Percentiles rank a stretch among this genome's conserved stretches.
These are phyloP conservation scores for Carassius auratus DNA, from an alignment of 2,113 vertebrate species.

Conservation along the genomic window DNA sequence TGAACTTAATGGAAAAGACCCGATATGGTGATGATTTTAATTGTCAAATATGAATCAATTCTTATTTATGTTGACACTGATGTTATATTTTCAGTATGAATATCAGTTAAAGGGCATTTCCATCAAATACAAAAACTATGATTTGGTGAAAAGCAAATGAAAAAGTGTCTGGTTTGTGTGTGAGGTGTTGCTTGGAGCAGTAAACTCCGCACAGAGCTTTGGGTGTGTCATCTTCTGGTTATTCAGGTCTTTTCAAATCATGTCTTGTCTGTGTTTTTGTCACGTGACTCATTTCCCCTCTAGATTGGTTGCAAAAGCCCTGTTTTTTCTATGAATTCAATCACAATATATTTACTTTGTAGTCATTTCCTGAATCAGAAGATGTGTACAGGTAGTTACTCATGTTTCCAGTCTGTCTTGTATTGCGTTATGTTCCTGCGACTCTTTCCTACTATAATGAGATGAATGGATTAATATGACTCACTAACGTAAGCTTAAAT, in stretches of 20 bases:
- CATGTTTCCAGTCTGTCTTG: neutral
- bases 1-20: neutral
- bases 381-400: neutral
- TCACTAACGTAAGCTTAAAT: neutral
- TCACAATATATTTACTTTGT: neutral
- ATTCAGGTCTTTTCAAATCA: neutral
- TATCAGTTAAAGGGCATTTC: neutral
- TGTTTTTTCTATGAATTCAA: constrained; percentile 2
- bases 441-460: neutral
- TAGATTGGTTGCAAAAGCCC: neutral
- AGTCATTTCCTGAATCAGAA: neutral
- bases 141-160: neutral
- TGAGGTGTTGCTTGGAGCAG: neutral
- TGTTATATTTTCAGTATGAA: too few species aligned
- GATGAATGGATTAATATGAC: neutral
- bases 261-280: constrained; percentile 38
- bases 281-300: constrained; percentile 44
- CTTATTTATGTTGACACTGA: neutral
- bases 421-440: neutral
- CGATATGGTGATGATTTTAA: neutral
- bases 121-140: neutral
- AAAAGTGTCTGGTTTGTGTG: neutral
- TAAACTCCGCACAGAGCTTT: neutral
- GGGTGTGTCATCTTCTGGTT: constrained; percentile 18
- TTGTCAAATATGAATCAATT: neutral